A percentile compares a stretch with the other conserved stretches of the same genome.
phyloP scores from a whole-genome alignment of 2,113 vertebrate species.

The Montifringilla adamsi region DNA sequence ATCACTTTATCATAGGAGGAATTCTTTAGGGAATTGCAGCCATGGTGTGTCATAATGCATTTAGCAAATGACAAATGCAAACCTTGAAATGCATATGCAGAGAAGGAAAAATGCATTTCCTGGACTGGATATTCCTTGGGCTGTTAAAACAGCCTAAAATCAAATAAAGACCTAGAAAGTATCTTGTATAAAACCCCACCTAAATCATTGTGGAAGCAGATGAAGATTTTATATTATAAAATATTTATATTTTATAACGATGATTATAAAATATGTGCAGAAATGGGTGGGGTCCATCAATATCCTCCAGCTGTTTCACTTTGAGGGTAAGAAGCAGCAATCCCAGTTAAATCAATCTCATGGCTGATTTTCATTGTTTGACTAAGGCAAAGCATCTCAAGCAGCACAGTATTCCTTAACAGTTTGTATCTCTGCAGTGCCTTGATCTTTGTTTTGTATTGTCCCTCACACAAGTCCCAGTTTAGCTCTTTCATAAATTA shows the following conservation, averaged over 20 bases:
- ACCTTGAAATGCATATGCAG: neutral
- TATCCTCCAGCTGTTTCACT: neutral
- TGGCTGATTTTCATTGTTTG: neutral
- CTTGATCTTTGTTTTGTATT: neutral
- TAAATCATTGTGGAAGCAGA: neutral
- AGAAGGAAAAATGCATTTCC: neutral
- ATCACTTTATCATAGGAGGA: neutral
- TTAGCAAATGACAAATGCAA: conserved; percentile 35
- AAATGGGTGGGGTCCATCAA: neutral
- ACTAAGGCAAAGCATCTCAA: neutral
- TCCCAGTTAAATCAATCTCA: neutral
- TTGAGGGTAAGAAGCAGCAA: neutral
- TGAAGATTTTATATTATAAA: neutral
- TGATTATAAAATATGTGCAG: neutral
- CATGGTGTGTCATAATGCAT: neutral
- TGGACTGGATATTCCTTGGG: neutral
- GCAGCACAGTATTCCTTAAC: neutral
- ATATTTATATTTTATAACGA: too few relatives aligned
- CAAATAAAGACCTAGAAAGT: neutral
- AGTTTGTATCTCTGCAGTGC: neutral
- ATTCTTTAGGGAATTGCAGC: conserved; percentile 1
- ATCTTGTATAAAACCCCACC: neutral
- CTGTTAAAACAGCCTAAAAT: neutral
- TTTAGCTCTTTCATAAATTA: neutral
- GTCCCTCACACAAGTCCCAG: neutral